A percentile compares a stretch with the other conserved stretches of the same genome.
Conservation (phyloP, 2,888 invertebrate species). For the Hydropsyche betteni region DNA sequence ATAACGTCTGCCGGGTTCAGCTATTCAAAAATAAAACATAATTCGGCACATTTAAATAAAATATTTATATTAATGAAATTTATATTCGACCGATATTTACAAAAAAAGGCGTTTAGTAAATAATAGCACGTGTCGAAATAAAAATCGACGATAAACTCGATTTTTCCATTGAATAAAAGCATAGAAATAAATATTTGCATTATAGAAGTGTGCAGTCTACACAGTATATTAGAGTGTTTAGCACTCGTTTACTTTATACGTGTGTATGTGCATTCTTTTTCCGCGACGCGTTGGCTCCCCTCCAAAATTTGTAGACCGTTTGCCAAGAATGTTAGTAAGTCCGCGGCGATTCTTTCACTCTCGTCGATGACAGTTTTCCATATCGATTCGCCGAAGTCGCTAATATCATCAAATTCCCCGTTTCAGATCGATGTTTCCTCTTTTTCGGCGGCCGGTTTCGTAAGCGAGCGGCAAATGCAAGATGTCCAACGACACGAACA, state of each 20-base stretch:
- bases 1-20: too few species aligned
- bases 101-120: too few species aligned
- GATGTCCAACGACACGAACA: constrained; percentile 70
- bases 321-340: constrained; percentile 18
- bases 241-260: neutral
- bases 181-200: neutral
- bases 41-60: too few species aligned
- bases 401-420: neutral
- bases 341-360: neutral
- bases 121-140: too few species aligned
- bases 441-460: neutral
- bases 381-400: neutral
- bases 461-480: neutral
- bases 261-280: constrained; percentile 27
- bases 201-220: neutral
- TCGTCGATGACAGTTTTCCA: neutral
- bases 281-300: constrained; percentile 4
- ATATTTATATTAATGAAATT: too few species aligned
- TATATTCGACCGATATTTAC: too few species aligned
- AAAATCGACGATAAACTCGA: too few species aligned
- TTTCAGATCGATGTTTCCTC: constrained; percentile 9
- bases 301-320: neutral
- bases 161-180: too few species aligned
- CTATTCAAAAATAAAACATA: too few species aligned
- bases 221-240: neutral